Conservation (phyloP, 2,797 vertebrate genomes). For the Molothrus aeneus region DNA sequence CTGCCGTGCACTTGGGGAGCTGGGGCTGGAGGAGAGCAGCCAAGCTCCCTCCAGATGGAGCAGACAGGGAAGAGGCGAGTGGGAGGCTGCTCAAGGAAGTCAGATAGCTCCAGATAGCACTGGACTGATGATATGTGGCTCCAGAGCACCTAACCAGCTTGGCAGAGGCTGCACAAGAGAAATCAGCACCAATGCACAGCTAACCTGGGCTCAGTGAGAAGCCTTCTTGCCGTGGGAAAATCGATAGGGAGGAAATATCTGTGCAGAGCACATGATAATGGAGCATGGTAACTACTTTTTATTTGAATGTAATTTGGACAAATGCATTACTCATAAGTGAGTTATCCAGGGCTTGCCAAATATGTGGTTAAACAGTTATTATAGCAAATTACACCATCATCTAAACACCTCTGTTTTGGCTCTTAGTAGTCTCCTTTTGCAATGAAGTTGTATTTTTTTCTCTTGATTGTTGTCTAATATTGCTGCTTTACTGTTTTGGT, state of each 20-base stretch:
- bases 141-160: constrained; percentile 2
- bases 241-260: constrained; percentile 15
- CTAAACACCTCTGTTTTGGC: constrained; percentile 69
- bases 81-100: constrained; percentile 38
- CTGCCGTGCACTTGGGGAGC: neutral
- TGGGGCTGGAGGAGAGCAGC: constrained; percentile 40
- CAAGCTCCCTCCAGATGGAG: constrained; percentile 58
- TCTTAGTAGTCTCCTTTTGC: constrained; percentile 41
- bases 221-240: constrained; percentile 14
- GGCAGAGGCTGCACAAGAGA: neutral
- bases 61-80: neutral
- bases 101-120: constrained; percentile 1
- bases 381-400: constrained; percentile 57
- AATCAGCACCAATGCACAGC: neutral
- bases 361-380: constrained; percentile 58
- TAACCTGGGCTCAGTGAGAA: neutral
- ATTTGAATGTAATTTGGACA: constrained; percentile 40
- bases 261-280: neutral
- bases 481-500: constrained; percentile 26
- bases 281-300: constrained; percentile 8
- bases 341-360: constrained; percentile 37
- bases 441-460: neutral
- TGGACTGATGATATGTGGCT: constrained; percentile 35
- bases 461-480: constrained; percentile 9
- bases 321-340: constrained; percentile 51